These are phyloP conservation scores for Thripadectes ignobilis DNA, from an alignment of 2,797 vertebrate genomes.

Conservation along the genomic window DNA sequence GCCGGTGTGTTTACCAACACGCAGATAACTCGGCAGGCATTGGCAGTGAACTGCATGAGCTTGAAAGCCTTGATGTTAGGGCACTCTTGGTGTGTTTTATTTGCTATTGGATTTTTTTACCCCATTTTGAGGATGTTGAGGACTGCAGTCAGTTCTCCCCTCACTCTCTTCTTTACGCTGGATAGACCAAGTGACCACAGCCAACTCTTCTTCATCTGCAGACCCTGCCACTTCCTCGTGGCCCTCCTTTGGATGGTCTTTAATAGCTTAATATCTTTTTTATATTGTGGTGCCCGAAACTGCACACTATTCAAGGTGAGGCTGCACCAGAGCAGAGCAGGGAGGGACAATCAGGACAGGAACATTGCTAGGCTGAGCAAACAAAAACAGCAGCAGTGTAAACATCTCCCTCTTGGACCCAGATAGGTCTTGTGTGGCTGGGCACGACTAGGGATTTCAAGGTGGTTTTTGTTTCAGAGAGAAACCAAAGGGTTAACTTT, in stretches of 20 bases:
- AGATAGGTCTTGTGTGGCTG: neutral
- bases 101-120: neutral
- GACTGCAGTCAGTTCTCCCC: neutral
- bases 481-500: neutral
- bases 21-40: rapidly evolving
- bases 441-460: neutral
- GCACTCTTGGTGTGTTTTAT: neutral
- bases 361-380: neutral
- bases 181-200: neutral
- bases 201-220: neutral
- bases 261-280: neutral
- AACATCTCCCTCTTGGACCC: neutral
- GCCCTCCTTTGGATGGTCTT: neutral
- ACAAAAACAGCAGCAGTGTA: neutral
- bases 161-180: neutral
- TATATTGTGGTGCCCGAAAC: neutral
- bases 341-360: neutral
- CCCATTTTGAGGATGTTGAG: neutral
- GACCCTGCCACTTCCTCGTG: neutral
- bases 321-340: neutral
- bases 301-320: neutral
- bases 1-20: neutral
- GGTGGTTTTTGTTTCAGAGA: neutral
- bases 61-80: neutral
- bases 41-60: neutral